Conservation (phyloP, 1,140 invertebrate genomes). For the Trichomalopsis sarcophagae region DNA sequence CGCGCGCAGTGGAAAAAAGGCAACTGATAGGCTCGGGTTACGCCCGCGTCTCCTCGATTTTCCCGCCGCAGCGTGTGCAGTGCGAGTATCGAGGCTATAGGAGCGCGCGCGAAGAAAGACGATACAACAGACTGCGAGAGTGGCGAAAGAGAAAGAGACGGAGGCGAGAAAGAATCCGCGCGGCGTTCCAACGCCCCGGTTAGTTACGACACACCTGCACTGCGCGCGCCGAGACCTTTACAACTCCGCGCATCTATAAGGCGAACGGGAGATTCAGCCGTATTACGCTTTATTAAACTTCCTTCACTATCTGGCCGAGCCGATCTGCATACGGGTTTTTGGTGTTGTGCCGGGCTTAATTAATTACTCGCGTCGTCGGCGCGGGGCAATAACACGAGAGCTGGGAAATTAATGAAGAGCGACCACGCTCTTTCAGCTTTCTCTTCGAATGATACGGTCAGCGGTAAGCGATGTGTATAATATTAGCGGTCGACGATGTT, state of each 20-base stretch:
- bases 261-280: background rate
- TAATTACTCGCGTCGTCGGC: no score
- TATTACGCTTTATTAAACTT: conserved; percentile 1
- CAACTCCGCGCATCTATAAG: background rate
- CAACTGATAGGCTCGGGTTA: background rate
- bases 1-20: background rate
- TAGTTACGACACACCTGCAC: conserved; percentile 44
- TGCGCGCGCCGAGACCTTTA: background rate
- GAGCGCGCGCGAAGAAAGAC: background rate
- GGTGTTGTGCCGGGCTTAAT: no score
- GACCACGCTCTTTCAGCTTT: no score
- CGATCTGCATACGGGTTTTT: no score
- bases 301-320: no score
- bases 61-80: no score
- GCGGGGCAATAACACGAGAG: no score
- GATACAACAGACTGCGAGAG: background rate
- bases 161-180: conserved; percentile 16
- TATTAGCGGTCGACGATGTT: no score
- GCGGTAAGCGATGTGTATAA: no score
- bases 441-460: no score
- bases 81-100: no score
- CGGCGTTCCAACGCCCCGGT: conserved; percentile 20
- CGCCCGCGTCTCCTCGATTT: background rate
- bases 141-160: conserved; percentile 7
- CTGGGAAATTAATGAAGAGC: no score